phyloP scores from a whole-genome alignment of 1,140 invertebrate genomes.

The Microplitis mediator region DNA sequence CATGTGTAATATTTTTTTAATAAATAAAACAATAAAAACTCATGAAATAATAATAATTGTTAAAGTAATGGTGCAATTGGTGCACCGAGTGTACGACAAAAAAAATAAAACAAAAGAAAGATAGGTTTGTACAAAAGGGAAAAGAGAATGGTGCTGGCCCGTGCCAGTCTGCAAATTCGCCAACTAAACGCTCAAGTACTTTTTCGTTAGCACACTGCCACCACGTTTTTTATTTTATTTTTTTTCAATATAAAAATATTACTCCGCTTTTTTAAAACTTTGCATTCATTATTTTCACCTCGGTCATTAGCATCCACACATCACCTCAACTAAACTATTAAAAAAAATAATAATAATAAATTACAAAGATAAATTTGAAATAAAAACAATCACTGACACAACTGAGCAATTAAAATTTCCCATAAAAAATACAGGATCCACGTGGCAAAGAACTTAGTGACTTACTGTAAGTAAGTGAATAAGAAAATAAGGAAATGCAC shows the following conservation, averaged over 20 bases:
- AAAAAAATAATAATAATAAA: no score
- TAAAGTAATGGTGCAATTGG: not conserved
- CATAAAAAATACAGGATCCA: no score
- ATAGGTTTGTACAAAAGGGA: not conserved
- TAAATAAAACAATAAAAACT: not conserved
- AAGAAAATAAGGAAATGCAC: no score
- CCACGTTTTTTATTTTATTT: not conserved
- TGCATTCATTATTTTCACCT: no score
- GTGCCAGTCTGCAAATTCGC: slow-evolving; percentile 24
- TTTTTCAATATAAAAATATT: not conserved
- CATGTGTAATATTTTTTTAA: no score
- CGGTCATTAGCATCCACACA: no score
- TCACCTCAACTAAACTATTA: no score
- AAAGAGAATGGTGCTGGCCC: slow-evolving; percentile 23
- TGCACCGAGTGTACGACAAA: not conserved
- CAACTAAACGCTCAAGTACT: slow-evolving; percentile 19
- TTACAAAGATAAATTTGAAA: no score
- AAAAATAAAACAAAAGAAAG: not conserved
- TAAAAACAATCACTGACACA: no score
- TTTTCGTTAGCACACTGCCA: not conserved
- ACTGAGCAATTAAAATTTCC: no score
- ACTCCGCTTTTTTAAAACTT: not conserved
- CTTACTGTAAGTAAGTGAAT: no score
- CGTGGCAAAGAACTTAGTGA: no score
- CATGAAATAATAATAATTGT: not conserved